Base-by-base conservation (phyloP, 2,888 invertebrate species). In the Acronicta alni region DNA sequence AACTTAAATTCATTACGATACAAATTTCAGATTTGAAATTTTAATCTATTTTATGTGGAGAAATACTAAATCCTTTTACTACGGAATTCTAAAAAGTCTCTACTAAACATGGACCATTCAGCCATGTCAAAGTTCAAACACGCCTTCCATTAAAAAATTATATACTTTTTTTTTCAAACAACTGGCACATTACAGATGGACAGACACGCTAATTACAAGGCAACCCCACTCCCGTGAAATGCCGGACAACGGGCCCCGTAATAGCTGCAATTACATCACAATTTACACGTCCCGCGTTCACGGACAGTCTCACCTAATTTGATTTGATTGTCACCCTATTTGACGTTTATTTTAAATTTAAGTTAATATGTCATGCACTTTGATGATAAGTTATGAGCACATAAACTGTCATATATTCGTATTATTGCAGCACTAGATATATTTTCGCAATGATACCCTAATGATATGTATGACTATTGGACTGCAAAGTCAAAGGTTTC, bases 301-400 rank as follows among this genome's bases (percentile, higher is more conserved):
- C 84, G 75, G 83, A 83, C 87, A 82, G 89, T 86, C 82, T 83
- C 82, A 77, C 82, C 86, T 90, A 89, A 90, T 91, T 89, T 85
- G 85, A 89, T 90, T 89, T 88, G 85, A 88, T 91, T 89, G 90
- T 89, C 90, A 85, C 85, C 85, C 81, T 76, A 82, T 88, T 87
- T 82, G 85, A 81, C 82, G 85, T 86, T 86, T 86, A 88, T 88
- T 85, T 85, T 82, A 87, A 89, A 86, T 81, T 81, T 72, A 75
- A 82, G 81, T 83, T 53, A 26, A 3, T 12, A 59, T 61, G 62
- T 48, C 52, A 59, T 44, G 67, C 2, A 52, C 53, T 66, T 43
- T 68, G 55, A 60, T 66, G 60, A 56, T 55, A 37, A 56, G 44
- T 56, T 69, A 52, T 45, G 64, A 68, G 55, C 26, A 51, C 39